Percentiles rank a stretch among this genome's conserved stretches.
phyloP scores from a whole-genome alignment of 2,888 invertebrate genomes.

The Coelopa pilipes region DNA sequence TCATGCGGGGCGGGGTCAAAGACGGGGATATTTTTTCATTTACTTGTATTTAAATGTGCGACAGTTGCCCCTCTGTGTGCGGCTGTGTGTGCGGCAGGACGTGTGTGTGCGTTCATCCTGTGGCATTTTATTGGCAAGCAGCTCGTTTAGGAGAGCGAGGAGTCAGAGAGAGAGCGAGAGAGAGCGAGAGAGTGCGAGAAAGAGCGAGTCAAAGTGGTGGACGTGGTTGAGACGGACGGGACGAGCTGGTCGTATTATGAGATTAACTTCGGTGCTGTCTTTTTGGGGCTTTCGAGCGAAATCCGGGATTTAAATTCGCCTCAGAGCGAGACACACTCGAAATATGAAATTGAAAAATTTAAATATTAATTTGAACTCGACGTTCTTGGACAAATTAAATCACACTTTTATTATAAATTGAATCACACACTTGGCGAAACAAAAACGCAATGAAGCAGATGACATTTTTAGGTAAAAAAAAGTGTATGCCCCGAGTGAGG shows the following conservation, averaged over 20 bases:
- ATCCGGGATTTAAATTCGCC: too few species aligned
- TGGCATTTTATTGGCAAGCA: slow-evolving; percentile 34
- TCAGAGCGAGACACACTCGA: too few species aligned
- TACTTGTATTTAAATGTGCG: slow-evolving; percentile 7
- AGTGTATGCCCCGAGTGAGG: slow-evolving; percentile 26
- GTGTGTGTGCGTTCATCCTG: slow-evolving; percentile 25
- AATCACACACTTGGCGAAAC: neutral
- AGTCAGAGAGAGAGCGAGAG: too few species aligned
- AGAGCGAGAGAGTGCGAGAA: too few species aligned
- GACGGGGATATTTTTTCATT: neutral
- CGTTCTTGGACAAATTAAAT: too few species aligned
- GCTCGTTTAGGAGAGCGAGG: slow-evolving; percentile 23
- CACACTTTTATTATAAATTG: neutral
- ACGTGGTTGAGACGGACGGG: slow-evolving; percentile 5
- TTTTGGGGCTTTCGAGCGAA: too few species aligned
- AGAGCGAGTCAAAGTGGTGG: too few species aligned
- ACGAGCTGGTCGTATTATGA: slow-evolving; percentile 23
- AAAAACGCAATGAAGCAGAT: neutral
- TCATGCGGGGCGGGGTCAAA: slow-evolving; percentile 33
- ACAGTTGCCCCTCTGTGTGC: neutral
- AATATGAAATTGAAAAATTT: too few species aligned
- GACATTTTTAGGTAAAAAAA: neutral
- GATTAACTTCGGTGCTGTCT: slow-evolving; percentile 5
- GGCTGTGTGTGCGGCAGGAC: neutral
- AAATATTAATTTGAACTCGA: too few species aligned